Percentiles rank a stretch among this genome's conserved stretches.
These are phyloP conservation scores for Chrysochloris asiatica DNA, from an alignment of 2,113 vertebrate species.

Conservation along the genomic window DNA sequence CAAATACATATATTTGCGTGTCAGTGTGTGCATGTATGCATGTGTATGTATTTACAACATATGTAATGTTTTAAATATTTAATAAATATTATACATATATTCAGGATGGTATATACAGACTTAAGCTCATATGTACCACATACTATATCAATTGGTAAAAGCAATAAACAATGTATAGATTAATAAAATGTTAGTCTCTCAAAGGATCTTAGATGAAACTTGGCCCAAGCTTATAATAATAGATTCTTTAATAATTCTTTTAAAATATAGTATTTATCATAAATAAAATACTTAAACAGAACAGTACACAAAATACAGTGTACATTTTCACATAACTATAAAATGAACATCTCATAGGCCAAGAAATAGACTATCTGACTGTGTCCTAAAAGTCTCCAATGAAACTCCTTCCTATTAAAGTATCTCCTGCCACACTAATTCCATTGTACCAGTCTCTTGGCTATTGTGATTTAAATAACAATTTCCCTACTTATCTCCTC, in stretches of 20 bases:
- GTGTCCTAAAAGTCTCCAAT: neutral
- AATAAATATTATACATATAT: neutral
- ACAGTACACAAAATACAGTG: neutral
- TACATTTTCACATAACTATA: neutral
- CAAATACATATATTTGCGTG: too few relatives aligned
- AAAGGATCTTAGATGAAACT: neutral
- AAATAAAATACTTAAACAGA: neutral
- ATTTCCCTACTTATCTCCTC: neutral
- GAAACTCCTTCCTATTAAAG: neutral
- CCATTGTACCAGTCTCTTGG: neutral
- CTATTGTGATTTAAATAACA: neutral
- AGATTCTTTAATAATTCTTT: neutral
- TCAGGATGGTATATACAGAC: neutral
- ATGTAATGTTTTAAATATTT: too few relatives aligned
- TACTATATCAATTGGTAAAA: neutral
- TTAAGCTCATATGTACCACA: neutral
- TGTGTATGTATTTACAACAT: too few relatives aligned
- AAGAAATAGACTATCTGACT: neutral
- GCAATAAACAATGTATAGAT: neutral
- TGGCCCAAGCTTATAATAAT: neutral
- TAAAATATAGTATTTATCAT: neutral
- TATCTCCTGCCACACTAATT: neutral
- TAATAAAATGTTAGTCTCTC: neutral
- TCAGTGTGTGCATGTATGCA: too few relatives aligned
- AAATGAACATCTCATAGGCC: neutral